Conservation (phyloP, 2,888 invertebrate genomes). For the Subacronicta megacephala region DNA sequence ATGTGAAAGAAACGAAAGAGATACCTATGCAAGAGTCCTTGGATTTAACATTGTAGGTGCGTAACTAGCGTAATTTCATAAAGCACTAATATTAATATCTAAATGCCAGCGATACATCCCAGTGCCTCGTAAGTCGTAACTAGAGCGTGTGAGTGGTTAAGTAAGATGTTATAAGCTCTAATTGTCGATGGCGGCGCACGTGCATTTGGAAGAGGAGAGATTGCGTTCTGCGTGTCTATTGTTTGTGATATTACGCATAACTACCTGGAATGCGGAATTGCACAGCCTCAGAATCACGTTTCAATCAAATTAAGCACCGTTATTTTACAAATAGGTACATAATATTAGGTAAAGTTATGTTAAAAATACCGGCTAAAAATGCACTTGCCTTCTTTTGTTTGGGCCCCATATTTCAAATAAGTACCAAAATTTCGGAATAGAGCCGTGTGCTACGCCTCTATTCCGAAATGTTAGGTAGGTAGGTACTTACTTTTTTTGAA, state of each 20-base stretch:
- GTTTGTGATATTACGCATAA: constrained; percentile 45
- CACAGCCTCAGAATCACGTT: constrained; percentile 33
- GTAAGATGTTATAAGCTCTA: constrained; percentile 68
- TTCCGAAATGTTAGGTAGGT: no score
- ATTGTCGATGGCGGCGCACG: constrained; percentile 44
- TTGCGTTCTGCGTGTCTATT: constrained; percentile 57
- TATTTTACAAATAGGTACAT: no score
- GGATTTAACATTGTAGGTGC: no score
- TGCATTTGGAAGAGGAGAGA: constrained; percentile 51
- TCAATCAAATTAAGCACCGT: constrained; percentile 31
- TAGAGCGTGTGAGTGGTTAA: constrained; percentile 77
- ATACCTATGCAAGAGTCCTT: no score
- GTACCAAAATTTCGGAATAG: no score
- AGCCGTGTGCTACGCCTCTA: no score
- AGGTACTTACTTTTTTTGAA: no score
- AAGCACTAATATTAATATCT: constrained; percentile 7
- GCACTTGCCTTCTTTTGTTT: no score
- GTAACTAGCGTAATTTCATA: constrained; percentile 6
- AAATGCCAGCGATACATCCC: constrained; percentile 27
- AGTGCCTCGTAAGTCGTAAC: constrained; percentile 48
- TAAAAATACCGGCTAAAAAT: no score
- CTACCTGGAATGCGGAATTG: constrained; percentile 60
- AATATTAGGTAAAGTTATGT: background rate
- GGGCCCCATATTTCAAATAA: no score
- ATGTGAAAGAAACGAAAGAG: no score